phyloP scores from a whole-genome alignment of 2,888 invertebrate species.

The Cremastinae sp. region DNA sequence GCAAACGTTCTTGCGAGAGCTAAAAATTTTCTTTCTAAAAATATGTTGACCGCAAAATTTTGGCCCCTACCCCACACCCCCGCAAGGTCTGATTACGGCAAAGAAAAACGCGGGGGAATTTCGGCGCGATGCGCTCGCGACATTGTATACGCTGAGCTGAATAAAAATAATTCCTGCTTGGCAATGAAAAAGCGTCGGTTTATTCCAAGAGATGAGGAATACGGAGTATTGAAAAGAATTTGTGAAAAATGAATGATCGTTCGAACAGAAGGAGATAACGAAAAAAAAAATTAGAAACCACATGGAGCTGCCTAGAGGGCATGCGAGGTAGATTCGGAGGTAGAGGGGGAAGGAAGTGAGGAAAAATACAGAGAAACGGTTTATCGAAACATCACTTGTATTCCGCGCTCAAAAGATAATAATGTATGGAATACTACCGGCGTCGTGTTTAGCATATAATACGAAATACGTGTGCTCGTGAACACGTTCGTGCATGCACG shows the following conservation, averaged over 20 bases:
- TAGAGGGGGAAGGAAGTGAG: not conserved
- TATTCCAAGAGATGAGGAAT: not conserved
- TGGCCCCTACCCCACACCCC: conserved; percentile 9
- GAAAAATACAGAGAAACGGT: not conserved
- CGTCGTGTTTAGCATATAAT: conserved; percentile 24
- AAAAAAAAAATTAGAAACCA: not conserved
- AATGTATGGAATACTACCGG: conserved; percentile 38
- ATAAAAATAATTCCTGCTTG: conserved; percentile 44
- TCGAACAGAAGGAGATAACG: not conserved
- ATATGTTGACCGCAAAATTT: conserved; percentile 58
- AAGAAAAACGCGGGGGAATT: conserved; percentile 25
- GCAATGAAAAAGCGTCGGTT: conserved; percentile 3
- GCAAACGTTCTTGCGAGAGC: conserved; percentile 22
- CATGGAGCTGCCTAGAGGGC: conserved; percentile 10
- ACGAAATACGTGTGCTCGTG: conserved; percentile 1
- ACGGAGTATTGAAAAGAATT: not conserved
- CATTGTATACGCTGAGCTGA: conserved; percentile 3
- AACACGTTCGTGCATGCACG: not conserved
- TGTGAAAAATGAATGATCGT: not conserved
- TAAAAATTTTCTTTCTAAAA: conserved; percentile 58
- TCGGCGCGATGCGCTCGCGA: conserved; percentile 11
- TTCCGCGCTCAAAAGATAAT: conserved; percentile 11
- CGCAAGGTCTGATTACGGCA: conserved; percentile 50
- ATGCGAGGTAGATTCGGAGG: not conserved
- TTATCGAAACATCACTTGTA: conserved; percentile 12